Percentiles rank a stretch among this genome's conserved stretches.
Conservation (phyloP, 1,140 invertebrate genomes). For the Heliothis subflexa region DNA sequence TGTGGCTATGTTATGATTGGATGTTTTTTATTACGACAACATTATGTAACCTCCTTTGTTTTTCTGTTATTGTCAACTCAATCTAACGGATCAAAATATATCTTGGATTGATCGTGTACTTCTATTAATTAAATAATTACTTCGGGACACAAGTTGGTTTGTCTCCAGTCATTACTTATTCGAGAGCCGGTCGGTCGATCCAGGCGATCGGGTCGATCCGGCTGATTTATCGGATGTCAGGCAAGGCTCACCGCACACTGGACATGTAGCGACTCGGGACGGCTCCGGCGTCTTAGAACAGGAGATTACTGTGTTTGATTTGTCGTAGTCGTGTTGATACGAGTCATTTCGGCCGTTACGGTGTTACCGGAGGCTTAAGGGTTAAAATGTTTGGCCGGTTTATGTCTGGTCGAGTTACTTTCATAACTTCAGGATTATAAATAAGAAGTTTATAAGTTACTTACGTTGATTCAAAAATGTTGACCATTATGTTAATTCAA, state of each 20-base stretch:
- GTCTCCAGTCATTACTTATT: conserved; percentile 51
- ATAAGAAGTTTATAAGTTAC: not conserved
- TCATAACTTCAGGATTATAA: not conserved
- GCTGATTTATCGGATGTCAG: conserved; percentile 69
- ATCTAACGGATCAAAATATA: not conserved
- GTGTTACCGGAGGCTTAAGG: not conserved
- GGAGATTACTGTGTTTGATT: conserved; percentile 38
- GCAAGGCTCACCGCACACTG: conserved; percentile 47
- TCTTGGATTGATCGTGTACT: not conserved
- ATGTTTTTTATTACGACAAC: not conserved
- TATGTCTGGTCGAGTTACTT: not conserved
- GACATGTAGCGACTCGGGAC: conserved; percentile 54
- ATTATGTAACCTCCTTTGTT: conserved; percentile 6
- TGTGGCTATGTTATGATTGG: conserved; percentile 14
- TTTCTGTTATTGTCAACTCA: not conserved
- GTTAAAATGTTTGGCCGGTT: not conserved
- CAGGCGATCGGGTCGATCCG: conserved; percentile 51
- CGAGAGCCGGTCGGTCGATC: conserved; percentile 42
- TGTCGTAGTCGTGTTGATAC: conserved; percentile 35
- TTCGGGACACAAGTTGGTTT: conserved; percentile 33
- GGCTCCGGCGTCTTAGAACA: conserved; percentile 39
- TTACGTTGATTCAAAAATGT: too few species aligned
- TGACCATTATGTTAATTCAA: too few species aligned
- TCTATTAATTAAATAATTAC: conserved; percentile 48
- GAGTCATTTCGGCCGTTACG: conserved; percentile 18